Percentiles rank a stretch among this genome's conserved stretches.
These are phyloP conservation scores for Alca torda DNA, from an alignment of 2,797 vertebrate species.

Conservation along the genomic window DNA sequence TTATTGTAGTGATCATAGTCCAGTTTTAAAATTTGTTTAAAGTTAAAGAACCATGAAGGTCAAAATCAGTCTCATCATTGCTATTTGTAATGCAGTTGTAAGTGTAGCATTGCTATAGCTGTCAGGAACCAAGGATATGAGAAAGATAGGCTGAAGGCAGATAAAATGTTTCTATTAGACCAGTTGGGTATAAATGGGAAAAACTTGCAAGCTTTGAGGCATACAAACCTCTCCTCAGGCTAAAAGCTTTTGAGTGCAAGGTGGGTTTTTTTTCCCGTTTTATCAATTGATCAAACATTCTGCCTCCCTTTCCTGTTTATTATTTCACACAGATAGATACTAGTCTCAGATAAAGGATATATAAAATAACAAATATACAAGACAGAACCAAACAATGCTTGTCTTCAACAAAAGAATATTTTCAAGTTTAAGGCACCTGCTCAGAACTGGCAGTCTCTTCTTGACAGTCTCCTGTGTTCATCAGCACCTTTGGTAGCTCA, in stretches of 20 bases:
- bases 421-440: constrained; percentile 14
- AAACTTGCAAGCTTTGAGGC: not conserved
- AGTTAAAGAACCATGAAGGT: not conserved
- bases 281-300: constrained; percentile 17
- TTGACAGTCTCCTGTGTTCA: constrained; percentile 19
- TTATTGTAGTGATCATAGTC: not conserved
- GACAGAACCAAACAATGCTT: constrained; percentile 11
- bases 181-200: not conserved
- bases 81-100: not conserved
- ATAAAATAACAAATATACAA: not conserved
- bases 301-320: constrained; percentile 24
- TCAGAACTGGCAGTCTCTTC: constrained; percentile 36
- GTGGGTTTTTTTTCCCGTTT: not conserved
- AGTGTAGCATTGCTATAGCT: not conserved
- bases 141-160: not conserved
- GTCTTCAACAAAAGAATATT: not conserved
- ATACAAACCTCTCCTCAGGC: not conserved
- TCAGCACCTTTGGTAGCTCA: constrained; percentile 28
- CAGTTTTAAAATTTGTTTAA: not conserved
- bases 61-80: not conserved
- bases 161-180: not conserved
- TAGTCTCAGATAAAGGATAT: not conserved
- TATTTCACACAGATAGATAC: not conserved
- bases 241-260: not conserved
- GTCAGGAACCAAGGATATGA: not conserved